Conservation (phyloP, 2,113 vertebrate genomes). For the Bothrops jararaca region DNA sequence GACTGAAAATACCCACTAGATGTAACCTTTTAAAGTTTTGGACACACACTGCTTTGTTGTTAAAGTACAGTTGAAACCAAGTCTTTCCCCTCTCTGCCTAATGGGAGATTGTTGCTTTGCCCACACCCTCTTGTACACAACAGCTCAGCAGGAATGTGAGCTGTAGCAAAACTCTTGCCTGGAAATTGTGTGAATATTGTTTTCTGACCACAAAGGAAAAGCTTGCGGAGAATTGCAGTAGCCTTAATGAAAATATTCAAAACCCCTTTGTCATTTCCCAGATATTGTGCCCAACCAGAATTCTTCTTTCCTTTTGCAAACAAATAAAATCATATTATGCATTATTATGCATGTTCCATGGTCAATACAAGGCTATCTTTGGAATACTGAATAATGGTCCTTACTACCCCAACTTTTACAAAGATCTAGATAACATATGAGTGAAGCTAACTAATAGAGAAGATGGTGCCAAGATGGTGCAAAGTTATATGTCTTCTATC, state of each 20-base stretch:
- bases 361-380: not conserved
- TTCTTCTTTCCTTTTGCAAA: not conserved
- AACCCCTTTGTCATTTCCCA: not conserved
- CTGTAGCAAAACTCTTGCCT: not conserved
- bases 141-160: not conserved
- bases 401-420: not conserved
- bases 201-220: not conserved
- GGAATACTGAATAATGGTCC: not conserved
- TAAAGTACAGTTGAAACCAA: constrained; percentile 19
- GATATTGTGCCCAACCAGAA: not conserved
- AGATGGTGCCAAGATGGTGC: not conserved
- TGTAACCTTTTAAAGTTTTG: constrained; percentile 25
- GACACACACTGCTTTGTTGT: constrained; percentile 22
- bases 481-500: not conserved
- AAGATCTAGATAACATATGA: not conserved
- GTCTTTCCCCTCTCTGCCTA: not conserved
- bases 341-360: not conserved
- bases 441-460: not conserved
- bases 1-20: constrained; percentile 21
- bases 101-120: not conserved
- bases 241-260: not conserved
- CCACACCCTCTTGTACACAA: not conserved
- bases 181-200: not conserved
- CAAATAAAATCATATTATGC: not conserved
- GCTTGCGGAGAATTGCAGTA: not conserved